Evolutionary conservation across 2,113 vertebrate species (phyloP).

Genomic region (Falco punctatus): DNA sequence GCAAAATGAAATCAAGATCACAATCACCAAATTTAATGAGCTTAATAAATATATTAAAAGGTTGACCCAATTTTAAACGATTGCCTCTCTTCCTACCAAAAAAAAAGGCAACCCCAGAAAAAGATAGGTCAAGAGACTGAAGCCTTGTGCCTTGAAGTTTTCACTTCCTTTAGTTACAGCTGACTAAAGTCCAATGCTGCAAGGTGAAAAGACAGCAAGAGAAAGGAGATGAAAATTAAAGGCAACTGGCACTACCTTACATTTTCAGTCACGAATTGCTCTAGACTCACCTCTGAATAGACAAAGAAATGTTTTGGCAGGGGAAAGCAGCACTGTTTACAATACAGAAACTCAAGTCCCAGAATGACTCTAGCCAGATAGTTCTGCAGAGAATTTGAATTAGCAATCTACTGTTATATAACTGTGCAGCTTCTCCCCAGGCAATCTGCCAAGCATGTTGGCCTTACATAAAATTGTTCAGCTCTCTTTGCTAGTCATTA

Average conservation of each 20-base stretch:
- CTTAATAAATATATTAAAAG: neutral
- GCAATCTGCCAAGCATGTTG: slow-evolving; percentile 40
- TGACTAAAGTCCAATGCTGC: neutral
- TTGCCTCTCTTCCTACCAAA: neutral
- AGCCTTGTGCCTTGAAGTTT: neutral
- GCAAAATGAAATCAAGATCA: neutral
- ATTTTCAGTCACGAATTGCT: slow-evolving; percentile 46
- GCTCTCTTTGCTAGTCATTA: neutral
- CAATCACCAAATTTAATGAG: neutral
- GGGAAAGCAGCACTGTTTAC: slow-evolving; percentile 48
- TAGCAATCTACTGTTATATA: slow-evolving; percentile 55
- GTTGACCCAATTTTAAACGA: neutral
- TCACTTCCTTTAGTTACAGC: neutral
- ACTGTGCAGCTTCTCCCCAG: slow-evolving; percentile 56
- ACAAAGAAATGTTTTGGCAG: slow-evolving; percentile 50
- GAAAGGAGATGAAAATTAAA: slow-evolving; percentile 17
- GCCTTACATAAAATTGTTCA: slow-evolving; percentile 67
- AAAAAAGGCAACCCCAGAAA: neutral
- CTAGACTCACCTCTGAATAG: slow-evolving; percentile 43
- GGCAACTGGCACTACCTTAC: neutral
- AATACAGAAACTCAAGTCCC: slow-evolving; percentile 46
- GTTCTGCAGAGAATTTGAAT: slow-evolving; percentile 58
- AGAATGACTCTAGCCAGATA: slow-evolving; percentile 39
- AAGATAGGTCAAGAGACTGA: neutral
- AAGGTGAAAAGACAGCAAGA: neutral